A percentile compares a stretch with the other conserved stretches of the same genome.
phyloP scores from a whole-genome alignment of 1,140 invertebrate species.

The Elymnias hypermnestra region DNA sequence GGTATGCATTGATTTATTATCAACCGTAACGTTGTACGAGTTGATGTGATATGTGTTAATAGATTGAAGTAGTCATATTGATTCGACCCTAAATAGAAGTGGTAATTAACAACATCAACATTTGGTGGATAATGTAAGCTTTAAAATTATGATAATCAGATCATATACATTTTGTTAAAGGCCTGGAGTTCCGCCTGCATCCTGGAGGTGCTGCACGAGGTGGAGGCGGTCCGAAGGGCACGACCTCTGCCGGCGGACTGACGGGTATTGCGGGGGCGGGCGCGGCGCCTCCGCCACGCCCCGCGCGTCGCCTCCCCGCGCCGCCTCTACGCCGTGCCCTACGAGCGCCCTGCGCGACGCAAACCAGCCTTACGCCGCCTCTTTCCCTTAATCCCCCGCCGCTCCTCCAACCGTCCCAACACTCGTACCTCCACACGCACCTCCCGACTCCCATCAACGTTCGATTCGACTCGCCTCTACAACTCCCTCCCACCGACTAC shows the following conservation, averaged over 20 bases:
- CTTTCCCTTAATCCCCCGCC: no score
- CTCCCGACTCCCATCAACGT: constrained; percentile 11
- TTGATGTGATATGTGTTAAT: no score
- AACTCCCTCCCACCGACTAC: constrained; percentile 16
- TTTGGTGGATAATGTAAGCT: no score
- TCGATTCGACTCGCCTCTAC: constrained; percentile 23
- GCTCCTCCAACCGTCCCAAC: no score
- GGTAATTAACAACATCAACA: no score
- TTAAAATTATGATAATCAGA: no score
- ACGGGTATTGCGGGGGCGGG: constrained; percentile 33
- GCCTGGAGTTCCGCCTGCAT: constrained; percentile 94
- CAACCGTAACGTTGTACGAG: no score
- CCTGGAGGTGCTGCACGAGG: constrained; percentile 85
- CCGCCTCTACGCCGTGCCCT: constrained; percentile 20
- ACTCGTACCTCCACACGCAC: constrained; percentile 16
- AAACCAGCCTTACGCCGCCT: constrained; percentile 16
- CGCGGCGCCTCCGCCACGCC: constrained; percentile 25
- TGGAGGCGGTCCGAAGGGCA: constrained; percentile 69
- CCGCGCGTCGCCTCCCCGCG: constrained; percentile 24
- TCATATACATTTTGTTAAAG: no score
- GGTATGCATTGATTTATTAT: no score
- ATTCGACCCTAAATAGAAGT: no score
- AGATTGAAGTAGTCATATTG: no score
- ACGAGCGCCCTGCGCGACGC: constrained; percentile 15
- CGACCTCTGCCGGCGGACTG: constrained; percentile 48